Evolutionary conservation across 2,113 vertebrate species (phyloP).

Genomic region (Platysteira castanea): DNA sequence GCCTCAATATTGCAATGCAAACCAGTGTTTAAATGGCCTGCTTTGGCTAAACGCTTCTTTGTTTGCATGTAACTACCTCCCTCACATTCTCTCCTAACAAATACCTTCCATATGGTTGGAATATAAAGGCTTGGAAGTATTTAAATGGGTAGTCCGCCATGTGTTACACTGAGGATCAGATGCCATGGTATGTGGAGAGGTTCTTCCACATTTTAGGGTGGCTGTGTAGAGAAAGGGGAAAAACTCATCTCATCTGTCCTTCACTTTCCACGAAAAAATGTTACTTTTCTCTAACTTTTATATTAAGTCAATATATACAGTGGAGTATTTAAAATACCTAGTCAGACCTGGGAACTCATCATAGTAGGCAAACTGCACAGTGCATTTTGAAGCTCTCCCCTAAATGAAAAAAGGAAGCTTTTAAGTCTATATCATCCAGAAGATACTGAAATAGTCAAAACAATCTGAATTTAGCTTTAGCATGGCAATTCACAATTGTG

Average conservation of each 20-base stretch:
- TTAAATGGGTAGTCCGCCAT: neutral
- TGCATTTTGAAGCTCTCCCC: fast-evolving
- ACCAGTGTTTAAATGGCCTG: conserved; percentile 28
- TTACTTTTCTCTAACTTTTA: neutral
- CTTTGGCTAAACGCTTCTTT: conserved; percentile 14
- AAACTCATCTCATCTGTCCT: neutral
- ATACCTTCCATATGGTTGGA: neutral
- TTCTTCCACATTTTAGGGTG: neutral
- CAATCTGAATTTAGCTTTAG: neutral
- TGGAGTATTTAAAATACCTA: neutral
- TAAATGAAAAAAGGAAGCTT: neutral
- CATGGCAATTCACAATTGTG: neutral
- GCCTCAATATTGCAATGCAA: conserved; percentile 36
- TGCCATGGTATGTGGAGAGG: neutral
- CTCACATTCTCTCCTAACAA: neutral
- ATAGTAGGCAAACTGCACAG: neutral
- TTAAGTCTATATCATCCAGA: neutral
- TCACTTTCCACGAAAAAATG: neutral
- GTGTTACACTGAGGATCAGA: neutral
- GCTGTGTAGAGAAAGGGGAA: neutral
- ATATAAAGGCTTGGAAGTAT: neutral
- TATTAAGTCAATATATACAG: neutral
- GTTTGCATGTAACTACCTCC: neutral
- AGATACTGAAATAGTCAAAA: neutral
- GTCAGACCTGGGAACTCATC: neutral